Base-by-base conservation (phyloP, 1,140 invertebrate species). In the Euborellia annulipes region DNA sequence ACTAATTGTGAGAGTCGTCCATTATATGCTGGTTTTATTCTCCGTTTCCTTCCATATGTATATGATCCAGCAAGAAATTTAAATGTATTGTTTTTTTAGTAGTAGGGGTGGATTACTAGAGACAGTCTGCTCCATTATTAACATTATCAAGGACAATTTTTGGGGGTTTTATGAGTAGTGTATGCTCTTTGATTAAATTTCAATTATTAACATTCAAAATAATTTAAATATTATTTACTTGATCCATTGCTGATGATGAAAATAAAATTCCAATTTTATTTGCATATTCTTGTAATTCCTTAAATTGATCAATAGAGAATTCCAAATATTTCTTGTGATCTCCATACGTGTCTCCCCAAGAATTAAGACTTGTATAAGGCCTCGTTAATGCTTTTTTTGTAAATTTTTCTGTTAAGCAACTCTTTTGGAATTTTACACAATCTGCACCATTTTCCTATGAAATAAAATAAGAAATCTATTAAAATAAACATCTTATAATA, bases 351-450 rank as follows among this genome's bases (percentile, higher is more conserved):
- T 59, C n/a, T 57, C 1, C 81, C 72, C 77, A 86, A 4, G 83
- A 79, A 61, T 86, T 73, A 14, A 58, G 51, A 47, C 66, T 69
- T 7, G 62, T 49, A 54, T 86, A 86, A 1, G 71, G 63, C 16
- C 68, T 61, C 17, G 68, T 56, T 23, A 85, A 59, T 22, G 78
- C 79, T 50, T 63, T 61, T 52, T 64, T 59, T 14, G 73, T 85
- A 55, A 85, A 87, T 63, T 84, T 83, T 49, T 75, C 68, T 14
- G 57, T 51, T 17, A 85, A 57, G 59, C 71, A 67, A 2, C 77
- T 79, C 60, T 85, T 86, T 67, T 86, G 83, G 57, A 87, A 84
- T 65, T 87, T 87, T 0, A 85, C 83, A 60, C 82, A 86, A 58
- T 82, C 73, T n/a, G 74, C 82, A 2, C 80, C 81, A 51, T 68